Percentiles rank a stretch among this genome's conserved stretches.
These are phyloP conservation scores for Moxostoma hubbsi DNA, from an alignment of 2,797 vertebrate genomes.

Conservation along the genomic window DNA sequence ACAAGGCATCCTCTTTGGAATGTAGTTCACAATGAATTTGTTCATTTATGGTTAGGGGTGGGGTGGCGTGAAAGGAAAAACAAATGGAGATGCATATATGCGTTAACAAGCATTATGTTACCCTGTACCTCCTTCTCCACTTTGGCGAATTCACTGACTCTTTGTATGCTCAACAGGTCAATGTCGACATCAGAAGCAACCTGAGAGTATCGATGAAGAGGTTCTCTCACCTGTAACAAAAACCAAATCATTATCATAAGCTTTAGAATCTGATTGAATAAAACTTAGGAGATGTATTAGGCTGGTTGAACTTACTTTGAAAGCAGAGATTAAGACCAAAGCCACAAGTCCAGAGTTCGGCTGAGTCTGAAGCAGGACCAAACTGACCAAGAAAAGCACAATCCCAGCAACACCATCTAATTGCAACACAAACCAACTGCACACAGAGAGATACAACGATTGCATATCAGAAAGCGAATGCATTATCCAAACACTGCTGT, in stretches of 20 bases:
- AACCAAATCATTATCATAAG: background rate
- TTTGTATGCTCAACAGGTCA: constrained; percentile 69
- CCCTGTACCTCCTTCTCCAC: constrained; percentile 69
- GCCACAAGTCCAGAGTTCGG: constrained; percentile 61
- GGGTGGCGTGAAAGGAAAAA: background rate
- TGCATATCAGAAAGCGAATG: too few species aligned
- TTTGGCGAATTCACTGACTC: constrained; percentile 69
- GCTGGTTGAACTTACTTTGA: constrained; percentile 71
- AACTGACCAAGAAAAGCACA: constrained; percentile 71
- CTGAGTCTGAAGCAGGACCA: constrained; percentile 63
- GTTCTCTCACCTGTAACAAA: constrained; percentile 69
- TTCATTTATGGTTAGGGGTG: constrained; percentile 4
- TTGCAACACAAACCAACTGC: constrained; percentile 70
- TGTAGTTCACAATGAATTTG: background rate
- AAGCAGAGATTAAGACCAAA: constrained; percentile 70
- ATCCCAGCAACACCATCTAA: constrained; percentile 71
- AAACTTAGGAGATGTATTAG: background rate
- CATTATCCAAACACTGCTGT: too few species aligned
- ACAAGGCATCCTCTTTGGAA: too few species aligned
- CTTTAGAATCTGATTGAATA: background rate
- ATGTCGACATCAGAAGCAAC: constrained; percentile 72
- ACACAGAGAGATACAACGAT: background rate
- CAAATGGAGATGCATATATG: background rate
- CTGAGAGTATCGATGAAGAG: constrained; percentile 67
- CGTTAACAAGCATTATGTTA: background rate